These are phyloP conservation scores for Pyrgilauda ruficollis DNA, from an alignment of 2,113 vertebrate species.

Conservation along the genomic window DNA sequence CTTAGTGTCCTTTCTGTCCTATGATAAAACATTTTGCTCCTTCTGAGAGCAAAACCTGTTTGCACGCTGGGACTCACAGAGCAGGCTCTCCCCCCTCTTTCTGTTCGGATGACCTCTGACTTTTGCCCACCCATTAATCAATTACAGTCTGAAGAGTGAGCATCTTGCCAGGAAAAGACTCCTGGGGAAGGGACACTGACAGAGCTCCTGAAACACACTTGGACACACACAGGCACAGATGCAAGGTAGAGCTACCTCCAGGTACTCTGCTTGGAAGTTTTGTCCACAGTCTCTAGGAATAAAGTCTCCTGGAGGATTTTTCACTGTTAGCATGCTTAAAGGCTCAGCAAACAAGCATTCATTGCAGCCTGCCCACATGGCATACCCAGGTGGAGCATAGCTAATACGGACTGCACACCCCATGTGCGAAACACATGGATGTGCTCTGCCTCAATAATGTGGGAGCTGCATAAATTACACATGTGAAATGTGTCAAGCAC, in stretches of 20 bases:
- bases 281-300: neutral
- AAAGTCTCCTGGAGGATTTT: neutral
- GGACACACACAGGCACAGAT: neutral
- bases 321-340: neutral
- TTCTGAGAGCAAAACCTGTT: neutral
- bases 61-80: neutral
- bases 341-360: neutral
- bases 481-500: conserved; percentile 70
- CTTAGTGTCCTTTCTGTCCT: neutral
- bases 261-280: neutral
- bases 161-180: neutral
- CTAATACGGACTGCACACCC: conserved; percentile 63
- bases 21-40: neutral
- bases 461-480: conserved; percentile 74
- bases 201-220: neutral
- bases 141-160: neutral
- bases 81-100: neutral
- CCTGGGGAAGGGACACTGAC: neutral
- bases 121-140: conserved; percentile 15
- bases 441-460: conserved; percentile 53
- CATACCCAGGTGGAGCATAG: conserved; percentile 49
- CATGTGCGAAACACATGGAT: conserved; percentile 76
- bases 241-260: neutral
- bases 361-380: conserved; percentile 35
- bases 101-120: neutral